Percentiles rank a stretch among this genome's conserved stretches.
Conservation (phyloP, 2,797 vertebrate species). For the Botia almorhae region DNA sequence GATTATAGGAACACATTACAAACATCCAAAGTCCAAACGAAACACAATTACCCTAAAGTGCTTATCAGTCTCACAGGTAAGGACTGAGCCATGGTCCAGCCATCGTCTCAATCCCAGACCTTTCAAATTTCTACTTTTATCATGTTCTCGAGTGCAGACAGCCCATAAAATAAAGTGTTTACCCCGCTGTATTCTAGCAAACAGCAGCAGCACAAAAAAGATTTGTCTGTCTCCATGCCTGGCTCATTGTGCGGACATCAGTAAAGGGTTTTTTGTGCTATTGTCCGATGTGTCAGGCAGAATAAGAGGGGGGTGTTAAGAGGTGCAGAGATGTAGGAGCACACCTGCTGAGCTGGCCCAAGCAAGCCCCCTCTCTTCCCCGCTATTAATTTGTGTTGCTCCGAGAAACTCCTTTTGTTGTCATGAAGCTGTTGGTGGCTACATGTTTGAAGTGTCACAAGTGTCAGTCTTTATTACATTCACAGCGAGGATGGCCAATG, state of each 20-base stretch:
- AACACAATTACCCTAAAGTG: conserved; percentile 2
- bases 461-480: conserved; percentile 90
- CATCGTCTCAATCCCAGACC: conserved; percentile 22
- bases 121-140: conserved; percentile 47
- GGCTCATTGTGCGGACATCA: conserved; percentile 82
- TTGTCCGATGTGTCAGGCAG: conserved; percentile 90
- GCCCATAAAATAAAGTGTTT: conserved; percentile 48
- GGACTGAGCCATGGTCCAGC: conserved; percentile 26
- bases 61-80: conserved; percentile 29
- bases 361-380: conserved; percentile 83
- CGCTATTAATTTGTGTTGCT: conserved; percentile 83
- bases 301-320: conserved; percentile 89
- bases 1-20: conserved; percentile 9
- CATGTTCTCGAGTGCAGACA: conserved; percentile 37
- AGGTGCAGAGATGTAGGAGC: conserved; percentile 87
- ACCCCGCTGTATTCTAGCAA: conserved; percentile 43
- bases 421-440: conserved; percentile 86
- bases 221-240: conserved; percentile 65
- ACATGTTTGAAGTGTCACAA: conserved; percentile 89
- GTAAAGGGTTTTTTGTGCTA: conserved; percentile 80
- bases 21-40: conserved; percentile 29
- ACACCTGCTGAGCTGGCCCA: conserved; percentile 92
- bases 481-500: conserved; percentile 74
- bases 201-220: conserved; percentile 51
- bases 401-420: conserved; percentile 84